Evolutionary conservation across 2,113 vertebrate genomes (phyloP).

Genomic region (Noturus placidus): DNA sequence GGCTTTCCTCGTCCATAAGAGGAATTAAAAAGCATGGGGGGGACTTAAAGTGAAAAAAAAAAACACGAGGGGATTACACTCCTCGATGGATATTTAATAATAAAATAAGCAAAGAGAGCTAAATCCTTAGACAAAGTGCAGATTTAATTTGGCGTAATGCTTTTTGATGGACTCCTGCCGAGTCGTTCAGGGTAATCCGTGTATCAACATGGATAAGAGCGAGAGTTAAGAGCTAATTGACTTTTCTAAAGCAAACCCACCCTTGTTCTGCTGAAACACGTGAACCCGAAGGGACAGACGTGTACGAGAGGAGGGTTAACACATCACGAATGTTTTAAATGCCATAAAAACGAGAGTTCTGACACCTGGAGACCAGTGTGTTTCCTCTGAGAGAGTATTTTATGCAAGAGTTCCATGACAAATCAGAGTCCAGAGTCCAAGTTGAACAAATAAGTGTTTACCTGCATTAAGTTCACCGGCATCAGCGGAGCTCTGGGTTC

Average conservation of each 20-base stretch:
- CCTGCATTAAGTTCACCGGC: slow-evolving; percentile 82
- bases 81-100: slow-evolving; percentile 64
- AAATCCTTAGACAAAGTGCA: slow-evolving; percentile 67
- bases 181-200: slow-evolving; percentile 67
- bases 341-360: neutral
- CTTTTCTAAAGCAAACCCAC: slow-evolving; percentile 57
- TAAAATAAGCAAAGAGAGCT: slow-evolving; percentile 58
- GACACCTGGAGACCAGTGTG: neutral
- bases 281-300: slow-evolving; percentile 33
- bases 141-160: slow-evolving; percentile 68
- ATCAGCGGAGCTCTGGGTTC: slow-evolving; percentile 83
- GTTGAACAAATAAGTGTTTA: slow-evolving; percentile 59
- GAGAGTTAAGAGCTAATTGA: slow-evolving; percentile 49
- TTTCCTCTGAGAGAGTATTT: neutral
- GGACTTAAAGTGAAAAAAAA: neutral
- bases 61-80: slow-evolving; percentile 63
- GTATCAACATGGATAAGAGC: slow-evolving; percentile 65
- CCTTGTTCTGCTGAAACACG: slow-evolving; percentile 47
- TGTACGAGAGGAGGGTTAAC: neutral
- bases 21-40: neutral
- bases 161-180: slow-evolving; percentile 63
- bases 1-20: neutral
- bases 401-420: neutral
- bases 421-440: neutral
- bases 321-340: neutral